Base-by-base conservation (phyloP, 2,797 vertebrate species). In the Aldrovandia affinis region DNA sequence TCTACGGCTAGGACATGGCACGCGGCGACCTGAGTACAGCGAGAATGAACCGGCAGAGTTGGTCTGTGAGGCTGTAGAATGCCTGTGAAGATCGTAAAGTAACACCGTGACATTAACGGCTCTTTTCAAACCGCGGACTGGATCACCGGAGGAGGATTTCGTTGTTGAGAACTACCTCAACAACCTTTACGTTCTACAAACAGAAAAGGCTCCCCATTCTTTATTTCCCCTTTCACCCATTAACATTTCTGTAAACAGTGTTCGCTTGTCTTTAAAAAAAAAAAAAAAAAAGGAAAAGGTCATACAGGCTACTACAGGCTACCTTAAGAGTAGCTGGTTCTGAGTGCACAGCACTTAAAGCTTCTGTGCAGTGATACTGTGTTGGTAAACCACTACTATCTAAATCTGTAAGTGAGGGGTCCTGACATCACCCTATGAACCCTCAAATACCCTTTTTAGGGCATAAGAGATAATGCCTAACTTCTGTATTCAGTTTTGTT, bases 71-170 rank as follows among this genome's bases (percentile, higher is more conserved):
- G 88, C 70, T 84, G 88, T 77, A 89, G 86, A 85, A 83, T 81
- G 83, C 87, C 90, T 91, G 89, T 90, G 86, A 89, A 89, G 91
- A 91, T 91, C 86, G 65, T 91, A 92, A 93, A 93, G 88, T 86
- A 89, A 92, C 88, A 88, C 86, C 91, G 89, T 88, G 86, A 89
- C 82, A 86, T 70, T 86, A 54, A 77, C 30, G 85, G 91, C 83
- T 88, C 82, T 47, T 80, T 83, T 82, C 83, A 95, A 95, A 94
- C 52, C 87, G 84, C 88, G 94, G 89, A 91, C 73, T 80, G 91
- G 93, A 80, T 12, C 20, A 50, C 22, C 22, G 83, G 85, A 88
- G 36, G 78, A 55, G 82, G 81, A 87, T 3, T 7, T 33, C 10
- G 7, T 42, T 36, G 18, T 12, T 12, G 7, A 3, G 33, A 52